Conservation (phyloP, 1,140 invertebrate species). For the Euura lappo region DNA sequence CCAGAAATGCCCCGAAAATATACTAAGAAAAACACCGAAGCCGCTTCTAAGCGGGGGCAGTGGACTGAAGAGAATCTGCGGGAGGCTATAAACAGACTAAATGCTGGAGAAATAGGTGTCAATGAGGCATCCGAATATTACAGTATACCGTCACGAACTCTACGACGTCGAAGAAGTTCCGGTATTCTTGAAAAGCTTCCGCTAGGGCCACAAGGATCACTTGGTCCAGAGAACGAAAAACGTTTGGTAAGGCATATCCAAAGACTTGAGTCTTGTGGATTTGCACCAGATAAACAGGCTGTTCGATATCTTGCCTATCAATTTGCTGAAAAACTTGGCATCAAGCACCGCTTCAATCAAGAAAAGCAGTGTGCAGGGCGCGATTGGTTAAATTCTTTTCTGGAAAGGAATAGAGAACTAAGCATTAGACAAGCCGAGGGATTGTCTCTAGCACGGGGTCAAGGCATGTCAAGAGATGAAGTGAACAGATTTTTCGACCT, state of each 20-base stretch:
- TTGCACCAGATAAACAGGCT: conserved; percentile 33
- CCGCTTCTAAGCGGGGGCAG: too few species aligned
- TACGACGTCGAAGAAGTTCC: too few species aligned
- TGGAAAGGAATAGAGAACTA: conserved; percentile 46
- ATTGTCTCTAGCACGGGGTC: conserved; percentile 42
- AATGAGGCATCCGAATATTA: too few species aligned
- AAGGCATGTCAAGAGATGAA: conserved; percentile 41
- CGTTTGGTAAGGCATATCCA: conserved; percentile 40
- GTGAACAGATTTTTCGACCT: too few species aligned
- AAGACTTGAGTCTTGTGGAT: conserved; percentile 35
- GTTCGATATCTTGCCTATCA: conserved; percentile 32
- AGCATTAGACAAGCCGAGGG: conserved; percentile 45
- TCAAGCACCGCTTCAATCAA: conserved; percentile 43
- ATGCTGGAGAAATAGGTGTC: too few species aligned
- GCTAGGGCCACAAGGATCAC: too few species aligned
- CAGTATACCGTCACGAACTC: too few species aligned
- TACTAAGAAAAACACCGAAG: too few species aligned
- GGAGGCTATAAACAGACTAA: too few species aligned
- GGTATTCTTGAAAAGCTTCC: too few species aligned
- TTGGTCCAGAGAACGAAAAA: conserved; percentile 43
- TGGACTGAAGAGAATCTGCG: too few species aligned
- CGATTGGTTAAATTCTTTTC: conserved; percentile 42
- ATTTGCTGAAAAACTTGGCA: conserved; percentile 43
- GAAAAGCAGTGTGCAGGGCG: conserved; percentile 40
- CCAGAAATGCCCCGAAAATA: too few species aligned